phyloP scores from a whole-genome alignment of 2,797 vertebrate species.

The Argentina silus region DNA sequence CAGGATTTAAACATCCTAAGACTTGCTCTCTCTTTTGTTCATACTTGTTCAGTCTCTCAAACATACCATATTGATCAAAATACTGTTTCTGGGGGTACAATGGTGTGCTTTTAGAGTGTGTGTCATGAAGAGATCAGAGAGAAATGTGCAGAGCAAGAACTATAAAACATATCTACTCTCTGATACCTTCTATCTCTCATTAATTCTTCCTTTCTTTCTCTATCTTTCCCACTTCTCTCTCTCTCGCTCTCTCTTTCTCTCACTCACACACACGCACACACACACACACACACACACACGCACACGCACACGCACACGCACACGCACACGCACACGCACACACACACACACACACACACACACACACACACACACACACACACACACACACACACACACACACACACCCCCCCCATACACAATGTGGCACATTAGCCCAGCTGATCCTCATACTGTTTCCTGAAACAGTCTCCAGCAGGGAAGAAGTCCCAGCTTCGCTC shows the following conservation, averaged over 20 bases:
- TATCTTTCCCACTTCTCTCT: conserved; percentile 16
- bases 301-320: conserved; percentile 25
- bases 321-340: conserved; percentile 27
- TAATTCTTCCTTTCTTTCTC: conserved; percentile 16
- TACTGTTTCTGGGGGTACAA: conserved; percentile 43
- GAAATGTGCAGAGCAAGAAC: conserved; percentile 29
- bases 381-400: conserved; percentile 25
- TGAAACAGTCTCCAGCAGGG: conserved; percentile 93
- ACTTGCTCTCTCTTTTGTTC: conserved; percentile 18
- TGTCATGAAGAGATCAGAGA: conserved; percentile 53
- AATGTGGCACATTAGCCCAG: conserved; percentile 74
- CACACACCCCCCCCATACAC: conserved; percentile 10
- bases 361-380: conserved; percentile 27
- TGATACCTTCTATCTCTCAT: conserved; percentile 5
- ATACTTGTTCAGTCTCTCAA: conserved; percentile 24
- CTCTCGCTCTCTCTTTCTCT: conserved; percentile 6
- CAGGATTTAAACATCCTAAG: conserved; percentile 56
- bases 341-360: conserved; percentile 19
- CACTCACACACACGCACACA: conserved; percentile 25
- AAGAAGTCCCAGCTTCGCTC: conserved; percentile 96
- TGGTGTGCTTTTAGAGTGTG: conserved; percentile 60
- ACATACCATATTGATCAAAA: conserved; percentile 27
- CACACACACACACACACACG: conserved; percentile 24
- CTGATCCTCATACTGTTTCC: conserved; percentile 95
- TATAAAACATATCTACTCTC: conserved; percentile 30